Evolutionary conservation across 2,113 vertebrate species (phyloP).

Genomic region (Etheostoma spectabile): DNA sequence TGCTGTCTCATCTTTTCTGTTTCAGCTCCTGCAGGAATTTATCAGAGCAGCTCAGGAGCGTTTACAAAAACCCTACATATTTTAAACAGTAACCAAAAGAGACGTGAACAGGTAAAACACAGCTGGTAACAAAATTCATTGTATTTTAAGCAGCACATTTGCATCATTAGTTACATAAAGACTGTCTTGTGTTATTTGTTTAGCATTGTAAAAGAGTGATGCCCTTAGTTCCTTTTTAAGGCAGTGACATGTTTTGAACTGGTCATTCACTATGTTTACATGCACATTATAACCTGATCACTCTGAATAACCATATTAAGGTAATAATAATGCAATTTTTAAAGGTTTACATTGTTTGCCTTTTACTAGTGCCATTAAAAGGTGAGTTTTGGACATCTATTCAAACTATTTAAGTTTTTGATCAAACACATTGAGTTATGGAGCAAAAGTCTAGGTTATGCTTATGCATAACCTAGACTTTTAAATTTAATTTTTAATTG

Average conservation of each 20-base stretch:
- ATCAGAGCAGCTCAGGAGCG: constrained; percentile 51
- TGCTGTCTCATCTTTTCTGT: constrained; percentile 27
- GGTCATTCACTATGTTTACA: constrained; percentile 15
- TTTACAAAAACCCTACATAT: not conserved
- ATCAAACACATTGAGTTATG: not conserved
- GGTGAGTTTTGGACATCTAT: not conserved
- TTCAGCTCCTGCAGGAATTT: constrained; percentile 36
- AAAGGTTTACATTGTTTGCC: not conserved
- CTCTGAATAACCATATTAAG: not conserved
- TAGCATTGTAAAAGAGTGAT: constrained; percentile 51
- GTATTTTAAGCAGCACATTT: constrained; percentile 45
- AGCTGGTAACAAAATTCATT: constrained; percentile 13
- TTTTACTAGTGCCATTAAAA: not conserved
- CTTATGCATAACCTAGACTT: not conserved
- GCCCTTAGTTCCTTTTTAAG: constrained; percentile 69
- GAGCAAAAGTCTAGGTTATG: not conserved
- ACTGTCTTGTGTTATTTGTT: not conserved
- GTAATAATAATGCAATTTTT: not conserved
- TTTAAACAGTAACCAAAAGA: constrained; percentile 12
- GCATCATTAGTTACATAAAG: not conserved
- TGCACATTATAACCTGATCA: constrained; percentile 20
- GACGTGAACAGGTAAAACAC: constrained; percentile 36
- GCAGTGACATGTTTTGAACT: constrained; percentile 54
- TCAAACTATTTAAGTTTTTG: not conserved
- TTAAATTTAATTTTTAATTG: not conserved